phyloP scores from a whole-genome alignment of 2,888 invertebrate genomes.

The Melanargia galathea region DNA sequence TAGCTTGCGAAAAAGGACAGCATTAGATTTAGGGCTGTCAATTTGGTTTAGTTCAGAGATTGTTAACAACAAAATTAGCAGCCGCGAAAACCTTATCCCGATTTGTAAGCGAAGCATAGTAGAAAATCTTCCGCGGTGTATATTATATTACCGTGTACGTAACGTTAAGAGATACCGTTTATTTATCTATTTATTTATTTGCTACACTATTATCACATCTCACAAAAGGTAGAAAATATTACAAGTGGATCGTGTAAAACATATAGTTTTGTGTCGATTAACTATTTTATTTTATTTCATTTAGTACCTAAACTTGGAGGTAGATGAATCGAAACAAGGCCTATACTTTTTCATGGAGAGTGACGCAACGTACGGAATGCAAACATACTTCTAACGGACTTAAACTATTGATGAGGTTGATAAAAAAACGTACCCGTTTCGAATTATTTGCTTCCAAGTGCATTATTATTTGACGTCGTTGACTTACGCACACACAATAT shows the following conservation, averaged over 20 bases:
- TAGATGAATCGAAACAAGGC: no score
- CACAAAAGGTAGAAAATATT: slow-evolving; percentile 49
- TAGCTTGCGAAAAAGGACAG: no score
- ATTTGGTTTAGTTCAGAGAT: no score
- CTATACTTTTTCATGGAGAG: no score
- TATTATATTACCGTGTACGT: slow-evolving; percentile 35
- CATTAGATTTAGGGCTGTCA: no score
- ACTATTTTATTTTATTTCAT: background rate
- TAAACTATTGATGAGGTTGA: no score
- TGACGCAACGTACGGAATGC: no score
- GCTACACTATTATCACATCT: slow-evolving; percentile 69
- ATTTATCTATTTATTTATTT: slow-evolving; percentile 49
- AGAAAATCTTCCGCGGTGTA: slow-evolving; percentile 51
- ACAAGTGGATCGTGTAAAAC: slow-evolving; percentile 19
- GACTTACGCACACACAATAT: background rate
- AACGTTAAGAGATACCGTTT: slow-evolving; percentile 50
- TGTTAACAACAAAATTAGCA: no score
- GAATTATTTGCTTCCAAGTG: no score
- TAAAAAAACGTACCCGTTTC: no score
- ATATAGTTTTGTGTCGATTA: slow-evolving; percentile 8
- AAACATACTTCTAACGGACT: no score
- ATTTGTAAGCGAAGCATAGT: slow-evolving; percentile 52
- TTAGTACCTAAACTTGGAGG: background rate
- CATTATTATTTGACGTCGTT: background rate
- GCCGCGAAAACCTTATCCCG: background rate